Base-by-base conservation (phyloP, 2,113 vertebrate species). In the Sakesphorus luctuosus region DNA sequence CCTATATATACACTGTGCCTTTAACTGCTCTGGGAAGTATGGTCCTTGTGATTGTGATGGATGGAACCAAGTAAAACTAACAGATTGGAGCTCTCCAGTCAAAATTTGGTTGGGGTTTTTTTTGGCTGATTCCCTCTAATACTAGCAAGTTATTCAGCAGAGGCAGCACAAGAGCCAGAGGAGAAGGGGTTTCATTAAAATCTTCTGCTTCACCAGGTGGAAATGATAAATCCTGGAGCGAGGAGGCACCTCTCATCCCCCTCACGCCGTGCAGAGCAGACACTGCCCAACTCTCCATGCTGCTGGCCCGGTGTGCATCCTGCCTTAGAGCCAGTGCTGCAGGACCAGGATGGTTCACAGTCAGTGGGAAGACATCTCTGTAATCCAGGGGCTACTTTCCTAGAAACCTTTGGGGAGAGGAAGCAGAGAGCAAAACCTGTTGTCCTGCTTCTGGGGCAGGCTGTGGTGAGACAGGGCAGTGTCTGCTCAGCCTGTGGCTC, bases 291-390 rank as follows among this genome's bases (percentile, higher is more conserved):
- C 1, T 0, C 44, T 24, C 4, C 4, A 24, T 73, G 9, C 43
- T 35, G n/a, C 82, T 7, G 4, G 3, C n/a, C 19, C 2, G 0
- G 29, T 44, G 33, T 26, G 55, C 15, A 19, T 25, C 0, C 2
- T 31, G n/a, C 69, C 63, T 36, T 15, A 2, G 9, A 52, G 68
- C 49, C 33, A 50, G 1, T 0, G 0, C 53, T 31, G 50, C 25
- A 9, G 63, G 2, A 31, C 7, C 0, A 0, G 44, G 35, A 16
- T 2, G 1, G 14, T 20, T 71, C 31, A 50, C 17, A 18, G 50
- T 33, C 12, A 4, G 4, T 43, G 47, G 62, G 77, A n/a, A 3
- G 40, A 12, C 15, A 4, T 29, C 36, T 40, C 19, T 17, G 43
- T 44, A 26, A 5, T 2, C 13, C 7, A 4, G 16, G 43, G 68